Percentiles rank a stretch among this genome's conserved stretches.
phyloP scores from a whole-genome alignment of 2,888 invertebrate species.

The Ligdia adustata region DNA sequence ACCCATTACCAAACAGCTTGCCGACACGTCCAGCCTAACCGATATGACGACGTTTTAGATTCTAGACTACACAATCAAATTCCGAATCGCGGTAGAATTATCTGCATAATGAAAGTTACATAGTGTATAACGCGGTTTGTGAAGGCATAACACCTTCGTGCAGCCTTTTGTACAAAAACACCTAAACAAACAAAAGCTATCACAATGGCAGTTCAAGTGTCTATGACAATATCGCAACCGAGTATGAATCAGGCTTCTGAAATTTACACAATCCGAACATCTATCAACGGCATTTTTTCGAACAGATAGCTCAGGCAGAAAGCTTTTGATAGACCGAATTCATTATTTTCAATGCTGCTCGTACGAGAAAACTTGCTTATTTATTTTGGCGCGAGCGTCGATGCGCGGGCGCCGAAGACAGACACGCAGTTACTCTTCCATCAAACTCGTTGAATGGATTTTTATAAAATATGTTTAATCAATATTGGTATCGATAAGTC shows the following conservation, averaged over 20 bases:
- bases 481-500: slow-evolving; percentile 37
- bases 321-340: slow-evolving; percentile 36
- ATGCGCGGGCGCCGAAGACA: slow-evolving; percentile 75
- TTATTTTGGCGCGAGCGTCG: slow-evolving; percentile 72
- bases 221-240: slow-evolving; percentile 28
- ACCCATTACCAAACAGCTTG: slow-evolving; percentile 42
- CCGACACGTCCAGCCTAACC: background rate
- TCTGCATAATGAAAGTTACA: slow-evolving; percentile 48
- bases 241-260: slow-evolving; percentile 30
- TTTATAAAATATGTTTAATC: slow-evolving; percentile 50
- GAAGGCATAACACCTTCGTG: slow-evolving; percentile 36
- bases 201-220: slow-evolving; percentile 31
- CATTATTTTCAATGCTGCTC: slow-evolving; percentile 43
- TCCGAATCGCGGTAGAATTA: slow-evolving; percentile 49
- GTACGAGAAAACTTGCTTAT: slow-evolving; percentile 61
- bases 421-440: slow-evolving; percentile 68
- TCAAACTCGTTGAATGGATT: slow-evolving; percentile 60
- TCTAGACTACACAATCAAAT: slow-evolving; percentile 66
- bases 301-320: slow-evolving; percentile 15
- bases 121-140: slow-evolving; percentile 33
- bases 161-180: slow-evolving; percentile 44
- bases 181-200: slow-evolving; percentile 49
- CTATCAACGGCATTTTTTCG: slow-evolving; percentile 25
- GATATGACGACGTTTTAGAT: slow-evolving; percentile 58
- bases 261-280: slow-evolving; percentile 21